phyloP scores from a whole-genome alignment of 2,113 vertebrate species.

The Tinamus guttatus region DNA sequence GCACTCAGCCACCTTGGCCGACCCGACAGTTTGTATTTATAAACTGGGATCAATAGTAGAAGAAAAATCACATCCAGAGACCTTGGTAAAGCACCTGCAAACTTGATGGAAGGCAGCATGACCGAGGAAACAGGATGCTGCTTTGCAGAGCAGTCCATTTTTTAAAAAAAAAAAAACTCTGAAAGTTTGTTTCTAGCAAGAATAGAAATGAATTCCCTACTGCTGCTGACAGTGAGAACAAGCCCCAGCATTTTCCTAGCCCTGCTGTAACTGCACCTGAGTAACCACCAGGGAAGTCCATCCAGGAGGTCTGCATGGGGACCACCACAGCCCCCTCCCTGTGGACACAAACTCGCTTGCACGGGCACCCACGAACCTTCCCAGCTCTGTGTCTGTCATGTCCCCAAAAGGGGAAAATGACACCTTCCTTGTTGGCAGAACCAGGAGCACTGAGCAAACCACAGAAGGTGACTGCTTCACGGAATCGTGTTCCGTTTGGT shows the following conservation, averaged over 20 bases:
- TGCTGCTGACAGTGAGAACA: neutral
- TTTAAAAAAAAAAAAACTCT: too few relatives aligned
- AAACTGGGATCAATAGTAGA: constrained; percentile 37
- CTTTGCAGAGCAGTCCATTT: neutral
- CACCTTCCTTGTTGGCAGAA: neutral
- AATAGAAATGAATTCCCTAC: neutral
- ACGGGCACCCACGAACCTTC: neutral
- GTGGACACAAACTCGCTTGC: neutral
- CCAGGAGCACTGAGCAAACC: neutral
- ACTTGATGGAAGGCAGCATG: neutral
- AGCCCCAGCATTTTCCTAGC: neutral
- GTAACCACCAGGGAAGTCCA: rapidly evolving
- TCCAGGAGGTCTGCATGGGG: neutral
- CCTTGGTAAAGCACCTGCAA: neutral
- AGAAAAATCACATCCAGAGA: constrained; percentile 22
- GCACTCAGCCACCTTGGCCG: neutral
- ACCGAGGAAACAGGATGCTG: neutral
- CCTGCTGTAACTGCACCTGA: neutral
- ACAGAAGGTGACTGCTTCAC: neutral
- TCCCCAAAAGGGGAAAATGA: neutral
- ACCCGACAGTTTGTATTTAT: constrained; percentile 30
- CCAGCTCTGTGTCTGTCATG: neutral
- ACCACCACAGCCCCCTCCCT: neutral
- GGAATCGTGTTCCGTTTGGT: rapidly evolving
- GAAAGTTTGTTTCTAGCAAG: neutral